Evolutionary conservation across 2,797 vertebrate species (phyloP).

Genomic region (Parambassis ranga): DNA sequence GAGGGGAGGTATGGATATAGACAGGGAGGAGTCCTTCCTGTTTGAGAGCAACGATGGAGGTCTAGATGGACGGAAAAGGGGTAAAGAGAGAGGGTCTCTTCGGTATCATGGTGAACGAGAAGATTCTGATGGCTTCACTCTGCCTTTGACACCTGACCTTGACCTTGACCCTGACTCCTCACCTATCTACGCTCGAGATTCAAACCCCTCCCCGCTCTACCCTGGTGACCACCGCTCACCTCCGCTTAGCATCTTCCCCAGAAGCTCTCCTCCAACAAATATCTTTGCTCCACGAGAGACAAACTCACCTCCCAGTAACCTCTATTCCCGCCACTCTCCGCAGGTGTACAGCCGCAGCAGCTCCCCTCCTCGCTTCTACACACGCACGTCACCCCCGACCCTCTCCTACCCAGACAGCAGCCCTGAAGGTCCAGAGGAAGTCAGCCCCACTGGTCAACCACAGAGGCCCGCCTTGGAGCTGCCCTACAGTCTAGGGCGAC

Average conservation of each 20-base stretch:
- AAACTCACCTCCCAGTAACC: conserved; percentile 72
- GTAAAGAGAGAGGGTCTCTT: conserved; percentile 78
- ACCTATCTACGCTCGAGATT: conserved; percentile 70
- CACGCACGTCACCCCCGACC: conserved; percentile 70
- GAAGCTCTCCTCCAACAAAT: conserved; percentile 86
- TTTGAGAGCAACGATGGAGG: conserved; percentile 69
- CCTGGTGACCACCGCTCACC: conserved; percentile 73
- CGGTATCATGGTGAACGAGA: conserved; percentile 88
- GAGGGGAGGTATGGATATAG: conserved; percentile 71
- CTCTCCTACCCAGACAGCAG: conserved; percentile 92
- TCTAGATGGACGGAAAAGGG: conserved; percentile 60
- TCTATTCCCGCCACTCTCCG: conserved; percentile 75
- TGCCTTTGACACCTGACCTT: conserved; percentile 76
- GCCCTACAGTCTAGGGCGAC: conserved; percentile 90
- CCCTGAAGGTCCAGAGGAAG: conserved; percentile 84
- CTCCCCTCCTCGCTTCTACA: conserved; percentile 79
- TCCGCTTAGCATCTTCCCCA: conserved; percentile 74
- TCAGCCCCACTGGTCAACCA: conserved; percentile 76
- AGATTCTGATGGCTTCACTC: conserved; percentile 88
- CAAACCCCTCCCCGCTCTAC: conserved; percentile 79
- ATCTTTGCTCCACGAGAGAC: conserved; percentile 84
- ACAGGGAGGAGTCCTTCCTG: conserved; percentile 69
- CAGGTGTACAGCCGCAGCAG: conserved; percentile 77
- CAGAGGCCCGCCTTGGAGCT: conserved; percentile 80
- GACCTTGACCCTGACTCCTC: conserved; percentile 80